Evolutionary conservation across 2,888 invertebrate species (phyloP).

Genomic region (Sphecodes monilicornis): DNA sequence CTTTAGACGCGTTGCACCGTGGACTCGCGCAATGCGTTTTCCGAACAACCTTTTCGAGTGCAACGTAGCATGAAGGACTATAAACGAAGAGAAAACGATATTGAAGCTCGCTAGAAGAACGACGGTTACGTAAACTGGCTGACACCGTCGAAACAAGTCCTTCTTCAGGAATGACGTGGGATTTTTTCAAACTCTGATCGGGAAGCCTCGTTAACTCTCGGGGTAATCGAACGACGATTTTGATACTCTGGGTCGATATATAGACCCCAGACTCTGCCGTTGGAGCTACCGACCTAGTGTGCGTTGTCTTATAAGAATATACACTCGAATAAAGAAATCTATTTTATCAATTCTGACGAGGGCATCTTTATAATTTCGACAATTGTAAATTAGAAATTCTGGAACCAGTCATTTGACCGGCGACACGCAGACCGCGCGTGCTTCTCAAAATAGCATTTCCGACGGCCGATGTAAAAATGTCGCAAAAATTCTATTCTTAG

Average conservation of each 20-base stretch:
- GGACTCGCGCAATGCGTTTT: background rate
- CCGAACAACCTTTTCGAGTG: background rate
- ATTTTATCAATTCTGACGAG: no score
- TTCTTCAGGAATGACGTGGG: no score
- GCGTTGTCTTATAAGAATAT: no score
- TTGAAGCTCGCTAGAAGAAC: background rate
- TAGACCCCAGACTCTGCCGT: background rate
- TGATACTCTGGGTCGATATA: no score
- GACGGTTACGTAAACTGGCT: background rate
- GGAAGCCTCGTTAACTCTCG: no score
- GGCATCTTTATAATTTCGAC: no score
- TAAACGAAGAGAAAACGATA: slow-evolving; percentile 24
- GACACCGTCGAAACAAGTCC: background rate
- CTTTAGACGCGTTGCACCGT: background rate
- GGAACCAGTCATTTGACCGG: no score
- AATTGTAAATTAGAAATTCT: no score
- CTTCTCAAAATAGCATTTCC: slow-evolving; percentile 41
- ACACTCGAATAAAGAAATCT: no score
- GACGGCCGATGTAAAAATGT: slow-evolving; percentile 51
- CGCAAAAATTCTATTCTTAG: slow-evolving; percentile 49
- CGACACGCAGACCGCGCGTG: background rate
- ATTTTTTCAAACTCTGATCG: background rate
- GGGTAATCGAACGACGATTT: no score
- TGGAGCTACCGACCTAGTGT: background rate
- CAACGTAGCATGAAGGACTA: background rate